phyloP scores from a whole-genome alignment of 1,140 invertebrate genomes.

The Chrysopa pallens region DNA sequence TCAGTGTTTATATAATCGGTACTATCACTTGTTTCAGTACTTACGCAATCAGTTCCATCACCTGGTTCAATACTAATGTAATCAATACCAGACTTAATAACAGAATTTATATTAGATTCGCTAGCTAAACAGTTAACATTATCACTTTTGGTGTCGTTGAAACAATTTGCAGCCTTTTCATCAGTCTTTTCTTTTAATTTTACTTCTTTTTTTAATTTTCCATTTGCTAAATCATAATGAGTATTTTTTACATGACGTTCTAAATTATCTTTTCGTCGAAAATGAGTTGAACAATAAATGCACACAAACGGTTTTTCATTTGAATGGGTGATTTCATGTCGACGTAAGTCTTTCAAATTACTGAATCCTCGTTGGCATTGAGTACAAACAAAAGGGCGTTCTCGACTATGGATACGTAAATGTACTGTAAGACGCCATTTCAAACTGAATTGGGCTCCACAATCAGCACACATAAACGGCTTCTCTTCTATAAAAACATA shows the following conservation, averaged over 20 bases:
- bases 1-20: slow-evolving; percentile 2
- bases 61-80: slow-evolving; percentile 15
- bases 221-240: slow-evolving; percentile 20
- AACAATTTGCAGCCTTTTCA: not conserved
- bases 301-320: slow-evolving; percentile 36
- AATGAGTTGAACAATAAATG: slow-evolving; percentile 32
- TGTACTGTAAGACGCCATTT: slow-evolving; percentile 21
- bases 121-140: not conserved
- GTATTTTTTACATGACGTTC: slow-evolving; percentile 41
- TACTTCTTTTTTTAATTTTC: not conserved
- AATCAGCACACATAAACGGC: slow-evolving; percentile 29
- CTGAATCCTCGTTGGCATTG: slow-evolving; percentile 31
- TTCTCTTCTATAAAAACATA: slow-evolving; percentile 26
- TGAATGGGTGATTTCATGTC: slow-evolving; percentile 30
- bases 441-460: slow-evolving; percentile 32
- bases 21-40: not conserved
- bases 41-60: not conserved
- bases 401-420: slow-evolving; percentile 17
- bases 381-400: slow-evolving; percentile 26
- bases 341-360: slow-evolving; percentile 30
- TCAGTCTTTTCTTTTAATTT: not conserved
- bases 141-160: not conserved
- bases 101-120: not conserved
- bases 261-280: slow-evolving; percentile 42
- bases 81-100: slow-evolving; percentile 20